Percentiles rank a stretch among this genome's conserved stretches.
Conservation (phyloP, 2,797 vertebrate species). For the Eptatretus atami region DNA sequence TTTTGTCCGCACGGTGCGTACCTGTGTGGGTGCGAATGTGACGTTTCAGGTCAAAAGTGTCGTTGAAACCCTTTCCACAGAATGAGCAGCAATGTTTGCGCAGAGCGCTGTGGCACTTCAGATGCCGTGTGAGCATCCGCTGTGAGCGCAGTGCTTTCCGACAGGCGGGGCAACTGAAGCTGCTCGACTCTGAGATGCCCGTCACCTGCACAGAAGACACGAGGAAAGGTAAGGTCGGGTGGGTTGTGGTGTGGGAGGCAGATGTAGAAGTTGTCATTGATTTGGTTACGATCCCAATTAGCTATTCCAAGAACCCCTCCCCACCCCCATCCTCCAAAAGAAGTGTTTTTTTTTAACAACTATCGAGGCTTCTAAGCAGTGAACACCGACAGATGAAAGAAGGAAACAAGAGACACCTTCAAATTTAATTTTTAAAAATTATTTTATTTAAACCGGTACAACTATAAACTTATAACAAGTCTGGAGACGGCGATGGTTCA, state of each 20-base stretch:
- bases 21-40: slow-evolving; percentile 49
- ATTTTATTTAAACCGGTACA: too few species aligned
- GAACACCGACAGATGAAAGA: too few species aligned
- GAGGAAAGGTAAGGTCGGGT: accelerated
- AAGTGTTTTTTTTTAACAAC: too few species aligned
- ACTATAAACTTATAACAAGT: too few species aligned
- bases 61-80: slow-evolving; percentile 55
- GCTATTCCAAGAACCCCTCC: too few species aligned
- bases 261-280: too few species aligned
- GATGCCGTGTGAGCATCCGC: slow-evolving; percentile 47
- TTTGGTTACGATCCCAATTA: too few species aligned
- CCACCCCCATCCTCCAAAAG: too few species aligned
- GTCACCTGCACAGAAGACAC: slow-evolving; percentile 17
- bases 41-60: slow-evolving; percentile 57
- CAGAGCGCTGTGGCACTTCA: slow-evolving; percentile 45
- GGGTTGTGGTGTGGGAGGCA: slow-evolving; percentile 10
- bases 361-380: too few species aligned
- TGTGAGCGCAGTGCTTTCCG: slow-evolving; percentile 43
- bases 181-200: slow-evolving; percentile 16
- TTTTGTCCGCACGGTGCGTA: slow-evolving; percentile 11
- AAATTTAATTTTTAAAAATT: too few species aligned
- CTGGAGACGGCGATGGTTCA: too few species aligned
- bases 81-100: slow-evolving; percentile 35
- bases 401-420: too few species aligned
- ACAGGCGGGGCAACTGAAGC: slow-evolving; percentile 24